phyloP scores from a whole-genome alignment of 2,888 invertebrate genomes.

The Pyralis farinalis region DNA sequence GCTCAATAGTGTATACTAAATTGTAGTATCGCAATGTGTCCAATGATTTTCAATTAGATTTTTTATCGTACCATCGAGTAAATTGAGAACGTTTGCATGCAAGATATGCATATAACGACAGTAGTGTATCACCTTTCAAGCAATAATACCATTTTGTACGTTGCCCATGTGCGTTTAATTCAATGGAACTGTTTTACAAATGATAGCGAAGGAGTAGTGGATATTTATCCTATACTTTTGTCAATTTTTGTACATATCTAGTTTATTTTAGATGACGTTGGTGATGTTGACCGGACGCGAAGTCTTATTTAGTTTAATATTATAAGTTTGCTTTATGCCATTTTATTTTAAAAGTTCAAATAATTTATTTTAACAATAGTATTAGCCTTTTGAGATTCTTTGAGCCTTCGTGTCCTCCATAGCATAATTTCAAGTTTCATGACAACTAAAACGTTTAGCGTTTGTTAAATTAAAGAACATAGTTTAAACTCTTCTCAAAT shows the following conservation, averaged over 20 bases:
- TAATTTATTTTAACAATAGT: slow-evolving; percentile 7
- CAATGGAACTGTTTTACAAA: too few relatives aligned
- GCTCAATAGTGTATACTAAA: slow-evolving; percentile 17
- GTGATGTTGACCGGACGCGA: slow-evolving; percentile 5
- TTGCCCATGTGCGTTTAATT: too few relatives aligned
- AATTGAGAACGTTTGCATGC: too few relatives aligned
- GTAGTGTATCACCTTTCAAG: too few relatives aligned
- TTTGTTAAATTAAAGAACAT: not conserved
- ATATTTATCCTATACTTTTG: slow-evolving; percentile 17
- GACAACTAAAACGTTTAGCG: not conserved
- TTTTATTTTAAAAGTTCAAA: slow-evolving; percentile 6
- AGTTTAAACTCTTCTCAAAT: not conserved
- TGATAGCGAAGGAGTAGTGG: too few relatives aligned
- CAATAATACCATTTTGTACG: too few relatives aligned
- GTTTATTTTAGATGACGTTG: slow-evolving; percentile 11
- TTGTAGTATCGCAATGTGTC: slow-evolving; percentile 3
- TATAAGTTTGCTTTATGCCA: slow-evolving; percentile 2
- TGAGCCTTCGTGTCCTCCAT: slow-evolving; percentile 2
- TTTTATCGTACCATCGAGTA: too few relatives aligned
- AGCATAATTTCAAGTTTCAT: not conserved
- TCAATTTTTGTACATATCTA: slow-evolving; percentile 51
- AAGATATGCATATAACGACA: too few relatives aligned
- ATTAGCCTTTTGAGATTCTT: not conserved
- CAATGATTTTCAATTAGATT: not conserved
- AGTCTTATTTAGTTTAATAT: slow-evolving; percentile 1